phyloP scores from a whole-genome alignment of 2,888 invertebrate genomes.

The Limenitis camilla region DNA sequence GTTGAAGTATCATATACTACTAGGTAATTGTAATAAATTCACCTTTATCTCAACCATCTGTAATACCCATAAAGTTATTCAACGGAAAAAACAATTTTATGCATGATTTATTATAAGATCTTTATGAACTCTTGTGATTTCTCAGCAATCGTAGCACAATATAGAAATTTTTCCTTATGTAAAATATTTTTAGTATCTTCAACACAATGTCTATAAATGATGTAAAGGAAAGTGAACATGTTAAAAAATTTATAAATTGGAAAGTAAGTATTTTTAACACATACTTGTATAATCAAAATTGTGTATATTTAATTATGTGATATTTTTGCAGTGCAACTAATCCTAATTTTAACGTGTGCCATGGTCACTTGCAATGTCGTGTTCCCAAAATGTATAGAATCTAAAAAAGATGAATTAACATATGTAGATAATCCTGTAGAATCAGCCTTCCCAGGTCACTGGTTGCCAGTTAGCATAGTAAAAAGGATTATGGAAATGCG shows the following conservation, averaged over 20 bases:
- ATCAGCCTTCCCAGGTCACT: conserved; percentile 41
- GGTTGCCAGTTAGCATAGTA: conserved; percentile 39
- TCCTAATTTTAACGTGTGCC: conserved; percentile 26
- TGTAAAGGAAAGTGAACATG: conserved; percentile 12
- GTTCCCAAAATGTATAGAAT: conserved; percentile 29
- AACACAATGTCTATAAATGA: conserved; percentile 7
- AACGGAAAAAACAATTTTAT: conserved; percentile 46
- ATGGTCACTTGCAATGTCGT: conserved; percentile 27
- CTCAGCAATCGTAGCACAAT: background rate
- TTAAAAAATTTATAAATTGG: conserved; percentile 12
- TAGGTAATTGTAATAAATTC: too few relatives aligned
- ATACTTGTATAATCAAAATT: too few relatives aligned
- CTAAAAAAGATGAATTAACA: conserved; percentile 28
- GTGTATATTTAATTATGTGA: too few relatives aligned
- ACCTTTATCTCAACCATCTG: conserved; percentile 13
- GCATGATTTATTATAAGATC: conserved; percentile 33
- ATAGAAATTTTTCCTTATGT: background rate
- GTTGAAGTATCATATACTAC: too few relatives aligned
- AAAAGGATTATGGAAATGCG: conserved; percentile 39
- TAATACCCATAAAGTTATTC: conserved; percentile 35
- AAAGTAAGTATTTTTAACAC: conserved; percentile 26
- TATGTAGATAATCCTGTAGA: conserved; percentile 45
- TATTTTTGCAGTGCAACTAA: conserved; percentile 13
- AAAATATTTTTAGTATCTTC: background rate
- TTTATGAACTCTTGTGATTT: background rate